Evolutionary conservation across 2,113 vertebrate genomes (phyloP), one percentile per base, ranked within the genome.

Genomic region (Centropus unirufus): DNA sequence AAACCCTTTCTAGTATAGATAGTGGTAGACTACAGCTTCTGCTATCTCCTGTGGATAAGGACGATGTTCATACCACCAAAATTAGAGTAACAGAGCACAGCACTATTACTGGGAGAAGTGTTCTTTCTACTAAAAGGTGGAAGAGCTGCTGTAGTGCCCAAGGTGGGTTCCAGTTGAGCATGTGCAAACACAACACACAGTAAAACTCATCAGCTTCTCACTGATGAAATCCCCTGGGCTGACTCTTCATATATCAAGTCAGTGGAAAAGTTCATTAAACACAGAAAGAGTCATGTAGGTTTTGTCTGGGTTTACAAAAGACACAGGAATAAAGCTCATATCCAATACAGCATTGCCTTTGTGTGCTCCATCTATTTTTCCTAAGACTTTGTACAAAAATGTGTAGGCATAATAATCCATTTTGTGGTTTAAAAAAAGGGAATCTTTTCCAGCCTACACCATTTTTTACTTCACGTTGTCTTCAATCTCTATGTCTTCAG

Each of bases 401-500:
- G 18, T 79, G 72, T 57, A 89, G 86, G 40, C 54, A 81, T 81
- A 92, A 46, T 63, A 61, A 95, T 92, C 52, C 27, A 92, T 95
- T 95, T 93, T 11, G 57, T 6, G 79, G 81, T 66, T 97, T 95
- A 77, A 95, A 96, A 90, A 90, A 83, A 81, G 88, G 83, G 40
- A 87, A 67, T 79, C 47, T 66, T 92, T 83, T 58, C n/a, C 46
- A 80, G 69, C 22, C 47, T 77, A 87, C 62, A 67, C 32, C 90
- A 90, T 94, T 90, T 96, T 96, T 92, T 93, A 84, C 92, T 92
- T 91, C 74, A 80, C 49, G 36, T 68, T 70, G 66, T 89, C 95
- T 92, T 95, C 90, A 92, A 90, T 95, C 93, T 96, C 82, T 68
- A 5, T 42, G 30, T 90, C 87, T 92, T 91, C 90, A 76, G 3